phyloP scores from a whole-genome alignment of 2,113 vertebrate species.

The Dasyornis broadbenti region DNA sequence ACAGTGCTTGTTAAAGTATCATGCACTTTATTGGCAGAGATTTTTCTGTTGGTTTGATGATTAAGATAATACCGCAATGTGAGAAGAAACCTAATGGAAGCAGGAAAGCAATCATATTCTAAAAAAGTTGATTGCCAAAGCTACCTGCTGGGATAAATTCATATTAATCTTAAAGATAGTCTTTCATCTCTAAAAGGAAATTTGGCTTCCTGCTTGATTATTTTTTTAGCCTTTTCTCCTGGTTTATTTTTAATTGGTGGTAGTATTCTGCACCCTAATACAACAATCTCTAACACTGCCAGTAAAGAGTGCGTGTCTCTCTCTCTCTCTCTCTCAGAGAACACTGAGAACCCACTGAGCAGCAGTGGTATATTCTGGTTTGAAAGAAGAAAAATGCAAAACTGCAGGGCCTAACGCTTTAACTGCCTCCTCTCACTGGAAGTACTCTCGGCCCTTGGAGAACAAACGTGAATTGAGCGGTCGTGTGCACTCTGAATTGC shows the following conservation, averaged over 20 bases:
- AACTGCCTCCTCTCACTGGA: rapidly evolving
- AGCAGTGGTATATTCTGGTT: not conserved
- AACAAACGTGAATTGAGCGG: rapidly evolving
- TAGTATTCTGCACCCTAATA: rapidly evolving
- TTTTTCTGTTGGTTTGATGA: not conserved
- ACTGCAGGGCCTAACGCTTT: no score
- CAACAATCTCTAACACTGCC: no score
- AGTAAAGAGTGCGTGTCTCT: rapidly evolving
- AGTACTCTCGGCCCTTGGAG: rapidly evolving
- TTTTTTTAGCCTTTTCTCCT: not conserved
- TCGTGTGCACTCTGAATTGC: not conserved
- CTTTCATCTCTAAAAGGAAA: not conserved
- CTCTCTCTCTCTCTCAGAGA: not conserved
- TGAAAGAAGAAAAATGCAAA: no score
- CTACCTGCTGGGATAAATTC: not conserved
- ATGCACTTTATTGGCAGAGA: not conserved
- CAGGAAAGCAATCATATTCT: not conserved
- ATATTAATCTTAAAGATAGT: not conserved
- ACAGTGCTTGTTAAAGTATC: not conserved
- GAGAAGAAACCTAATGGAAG: not conserved
- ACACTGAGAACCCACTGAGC: rapidly evolving
- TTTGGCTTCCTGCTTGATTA: not conserved
- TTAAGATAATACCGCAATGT: not conserved
- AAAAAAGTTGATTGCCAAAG: not conserved
- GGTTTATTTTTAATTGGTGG: not conserved